Evolutionary conservation across 2,888 invertebrate genomes (phyloP).

Genomic region (Apodemia mormo): DNA sequence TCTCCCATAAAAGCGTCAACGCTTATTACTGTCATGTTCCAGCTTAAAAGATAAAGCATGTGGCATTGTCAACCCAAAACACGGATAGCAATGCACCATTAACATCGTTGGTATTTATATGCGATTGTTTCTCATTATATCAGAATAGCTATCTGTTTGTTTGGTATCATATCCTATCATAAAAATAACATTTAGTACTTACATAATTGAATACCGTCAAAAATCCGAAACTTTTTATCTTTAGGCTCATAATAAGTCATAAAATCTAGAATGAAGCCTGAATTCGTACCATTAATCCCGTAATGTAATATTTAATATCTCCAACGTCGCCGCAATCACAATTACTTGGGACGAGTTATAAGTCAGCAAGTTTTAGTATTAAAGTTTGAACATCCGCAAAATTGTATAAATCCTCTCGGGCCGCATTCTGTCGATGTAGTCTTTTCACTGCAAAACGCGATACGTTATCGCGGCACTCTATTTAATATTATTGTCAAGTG

Average conservation of each 20-base stretch:
- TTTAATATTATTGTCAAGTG: neutral
- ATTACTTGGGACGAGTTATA: neutral
- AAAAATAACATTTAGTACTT: too few species aligned
- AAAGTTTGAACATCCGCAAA: neutral
- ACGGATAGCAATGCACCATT: too few species aligned
- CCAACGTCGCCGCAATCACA: neutral
- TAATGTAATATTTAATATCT: neutral
- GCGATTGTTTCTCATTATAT: too few species aligned
- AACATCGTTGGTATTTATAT: too few species aligned
- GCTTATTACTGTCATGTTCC: too few species aligned
- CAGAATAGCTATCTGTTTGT: too few species aligned
- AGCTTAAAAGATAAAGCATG: too few species aligned
- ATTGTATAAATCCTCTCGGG: neutral
- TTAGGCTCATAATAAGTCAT: neutral
- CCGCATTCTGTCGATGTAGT: neutral
- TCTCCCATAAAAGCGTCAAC: too few species aligned
- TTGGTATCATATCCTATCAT: too few species aligned
- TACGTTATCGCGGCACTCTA: neutral
- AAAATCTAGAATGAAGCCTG: neutral
- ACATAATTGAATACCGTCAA: too few species aligned
- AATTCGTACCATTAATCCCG: neutral
- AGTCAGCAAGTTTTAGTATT: constrained; percentile 3
- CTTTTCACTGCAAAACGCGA: neutral
- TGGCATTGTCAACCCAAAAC: too few species aligned
- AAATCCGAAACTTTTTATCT: too few species aligned